These are phyloP conservation scores for Ctenosaura bakeri DNA, from an alignment of 2,797 vertebrate species.

Conservation along the genomic window DNA sequence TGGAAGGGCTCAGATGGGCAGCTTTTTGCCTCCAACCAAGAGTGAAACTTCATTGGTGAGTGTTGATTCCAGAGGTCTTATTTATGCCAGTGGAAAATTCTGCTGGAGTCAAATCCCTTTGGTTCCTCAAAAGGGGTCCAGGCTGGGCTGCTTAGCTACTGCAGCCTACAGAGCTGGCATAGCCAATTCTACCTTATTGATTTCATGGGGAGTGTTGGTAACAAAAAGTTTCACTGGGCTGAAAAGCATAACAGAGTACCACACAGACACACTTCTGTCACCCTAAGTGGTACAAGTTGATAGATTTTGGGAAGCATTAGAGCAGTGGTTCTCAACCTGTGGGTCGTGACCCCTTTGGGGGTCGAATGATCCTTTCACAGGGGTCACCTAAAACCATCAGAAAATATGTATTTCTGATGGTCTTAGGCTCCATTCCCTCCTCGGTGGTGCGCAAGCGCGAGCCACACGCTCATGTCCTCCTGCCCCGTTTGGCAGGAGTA, in stretches of 20 bases:
- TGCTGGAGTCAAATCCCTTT: not conserved
- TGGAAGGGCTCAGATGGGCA: not conserved
- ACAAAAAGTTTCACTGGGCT: not conserved
- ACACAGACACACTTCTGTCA: not conserved
- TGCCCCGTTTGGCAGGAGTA: too few species aligned
- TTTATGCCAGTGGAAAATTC: not conserved
- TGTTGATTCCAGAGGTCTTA: not conserved
- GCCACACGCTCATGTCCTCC: too few species aligned
- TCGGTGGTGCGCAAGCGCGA: too few species aligned
- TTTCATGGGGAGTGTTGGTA: not conserved
- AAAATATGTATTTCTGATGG: too few species aligned
- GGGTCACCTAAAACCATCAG: too few species aligned
- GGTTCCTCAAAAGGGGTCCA: not conserved
- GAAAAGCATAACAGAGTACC: not conserved
- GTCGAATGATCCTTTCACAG: too few species aligned
- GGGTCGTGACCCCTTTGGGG: too few species aligned
- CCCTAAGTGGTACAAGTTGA: not conserved
- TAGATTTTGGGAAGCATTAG: not conserved
- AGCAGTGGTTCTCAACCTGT: too few species aligned
- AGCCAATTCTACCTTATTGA: not conserved
- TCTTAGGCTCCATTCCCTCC: too few species aligned
- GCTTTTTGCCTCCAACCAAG: not conserved
- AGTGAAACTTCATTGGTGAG: not conserved
- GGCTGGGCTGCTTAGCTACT: not conserved
- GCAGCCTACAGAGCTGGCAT: not conserved